phyloP scores from a whole-genome alignment of 2,888 invertebrate genomes.

The Himalopsyche japonica region DNA sequence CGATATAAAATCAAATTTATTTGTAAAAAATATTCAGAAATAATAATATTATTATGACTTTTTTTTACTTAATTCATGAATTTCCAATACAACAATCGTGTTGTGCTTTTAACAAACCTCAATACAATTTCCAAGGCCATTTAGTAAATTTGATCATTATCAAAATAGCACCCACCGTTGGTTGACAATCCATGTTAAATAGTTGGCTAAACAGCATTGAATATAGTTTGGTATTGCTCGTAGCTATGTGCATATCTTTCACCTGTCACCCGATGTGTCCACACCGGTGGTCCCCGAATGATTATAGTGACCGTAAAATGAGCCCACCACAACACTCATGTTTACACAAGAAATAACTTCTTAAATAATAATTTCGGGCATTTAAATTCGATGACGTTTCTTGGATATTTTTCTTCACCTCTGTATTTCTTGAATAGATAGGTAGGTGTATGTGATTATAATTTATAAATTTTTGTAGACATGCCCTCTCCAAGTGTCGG shows the following conservation, averaged over 20 bases:
- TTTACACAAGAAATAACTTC: background rate
- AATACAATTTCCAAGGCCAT: no score
- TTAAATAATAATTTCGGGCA: background rate
- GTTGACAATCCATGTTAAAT: background rate
- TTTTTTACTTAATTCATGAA: no score
- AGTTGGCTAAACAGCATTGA: background rate
- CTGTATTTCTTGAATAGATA: no score
- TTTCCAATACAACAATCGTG: no score
- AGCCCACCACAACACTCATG: background rate
- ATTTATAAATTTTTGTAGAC: no score
- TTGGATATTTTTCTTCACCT: no score
- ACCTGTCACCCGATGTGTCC: background rate
- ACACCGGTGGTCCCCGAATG: background rate
- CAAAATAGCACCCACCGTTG: background rate
- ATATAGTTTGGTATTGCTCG: background rate
- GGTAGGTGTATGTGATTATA: no score
- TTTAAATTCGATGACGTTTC: background rate
- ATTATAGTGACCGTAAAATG: background rate
- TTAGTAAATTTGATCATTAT: background rate
- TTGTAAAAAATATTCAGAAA: no score
- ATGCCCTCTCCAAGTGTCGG: no score
- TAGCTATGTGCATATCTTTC: background rate
- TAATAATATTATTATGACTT: no score
- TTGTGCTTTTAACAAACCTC: no score
- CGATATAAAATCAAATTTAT: no score